A percentile compares a stretch with the other conserved stretches of the same genome.
phyloP scores from a whole-genome alignment of 1,140 invertebrate genomes.

The Brachionus paranguensis region DNA sequence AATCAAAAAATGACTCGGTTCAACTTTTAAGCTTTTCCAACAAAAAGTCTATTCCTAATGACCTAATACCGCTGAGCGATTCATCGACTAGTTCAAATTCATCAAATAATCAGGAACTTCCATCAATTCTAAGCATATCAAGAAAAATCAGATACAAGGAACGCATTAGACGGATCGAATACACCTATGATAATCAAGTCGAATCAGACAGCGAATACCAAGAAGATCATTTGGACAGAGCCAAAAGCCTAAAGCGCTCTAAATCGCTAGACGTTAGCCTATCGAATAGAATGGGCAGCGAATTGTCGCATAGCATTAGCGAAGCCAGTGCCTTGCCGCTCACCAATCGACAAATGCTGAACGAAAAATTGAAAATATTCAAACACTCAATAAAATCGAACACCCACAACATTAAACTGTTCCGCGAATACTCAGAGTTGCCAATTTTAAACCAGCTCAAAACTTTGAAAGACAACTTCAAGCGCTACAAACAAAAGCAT shows the following conservation, averaged over 20 bases:
- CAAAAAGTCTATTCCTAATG: neutral
- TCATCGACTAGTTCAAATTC: neutral
- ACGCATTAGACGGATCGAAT: neutral
- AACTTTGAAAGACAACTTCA: neutral
- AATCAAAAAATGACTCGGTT: neutral
- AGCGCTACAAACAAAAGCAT: neutral
- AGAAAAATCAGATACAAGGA: neutral
- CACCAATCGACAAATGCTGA: neutral
- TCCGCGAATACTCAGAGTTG: constrained; percentile 1
- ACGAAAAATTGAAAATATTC: neutral
- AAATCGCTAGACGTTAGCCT: constrained; percentile 12
- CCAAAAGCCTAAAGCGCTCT: neutral
- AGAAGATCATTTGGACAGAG: neutral
- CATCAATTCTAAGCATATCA: neutral
- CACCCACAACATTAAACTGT: neutral
- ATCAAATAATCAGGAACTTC: neutral
- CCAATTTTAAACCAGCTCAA: constrained; percentile 18
- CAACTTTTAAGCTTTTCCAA: neutral
- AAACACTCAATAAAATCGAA: neutral
- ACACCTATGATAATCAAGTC: neutral
- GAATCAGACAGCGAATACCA: neutral
- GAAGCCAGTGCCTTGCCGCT: neutral
- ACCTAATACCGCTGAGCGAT: neutral
- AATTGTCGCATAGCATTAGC: constrained; percentile 22
- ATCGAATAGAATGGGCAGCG: neutral